phyloP scores from a whole-genome alignment of 1,140 invertebrate genomes.

The Philotrypesis tridentata region DNA sequence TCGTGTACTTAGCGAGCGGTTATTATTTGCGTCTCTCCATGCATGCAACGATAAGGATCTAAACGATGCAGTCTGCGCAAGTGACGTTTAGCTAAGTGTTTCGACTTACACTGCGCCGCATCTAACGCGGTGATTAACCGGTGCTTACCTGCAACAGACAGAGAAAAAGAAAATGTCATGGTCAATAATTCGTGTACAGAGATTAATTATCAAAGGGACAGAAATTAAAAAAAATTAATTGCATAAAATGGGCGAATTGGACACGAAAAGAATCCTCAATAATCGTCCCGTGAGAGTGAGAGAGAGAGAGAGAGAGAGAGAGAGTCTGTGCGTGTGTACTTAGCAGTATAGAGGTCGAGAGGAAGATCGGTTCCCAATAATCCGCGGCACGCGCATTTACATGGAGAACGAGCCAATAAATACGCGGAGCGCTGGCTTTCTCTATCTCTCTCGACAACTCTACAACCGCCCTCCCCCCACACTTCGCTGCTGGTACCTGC shows the following conservation, averaged over 20 bases:
- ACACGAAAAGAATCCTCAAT: no score
- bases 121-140: not conserved
- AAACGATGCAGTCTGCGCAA: no score
- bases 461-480: constrained; percentile 30
- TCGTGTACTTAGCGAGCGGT: no score
- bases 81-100: not conserved
- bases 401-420: constrained; percentile 63
- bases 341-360: not conserved
- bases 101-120: not conserved
- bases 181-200: not conserved
- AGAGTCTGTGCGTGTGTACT: no score
- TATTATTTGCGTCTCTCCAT: no score
- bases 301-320: no score
- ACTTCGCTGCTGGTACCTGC: constrained; percentile 58
- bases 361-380: constrained; percentile 65
- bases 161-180: not conserved
- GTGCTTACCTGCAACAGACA: not conserved
- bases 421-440: constrained; percentile 38
- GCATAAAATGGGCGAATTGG: no score
- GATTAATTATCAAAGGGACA: not conserved
- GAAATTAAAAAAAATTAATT: not conserved
- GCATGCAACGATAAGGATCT: no score
- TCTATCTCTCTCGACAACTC: not conserved
- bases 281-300: no score
- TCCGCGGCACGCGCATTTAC: constrained; percentile 63